Conservation (phyloP, 2,888 invertebrate genomes). For the Choristoneura rosaceana region DNA sequence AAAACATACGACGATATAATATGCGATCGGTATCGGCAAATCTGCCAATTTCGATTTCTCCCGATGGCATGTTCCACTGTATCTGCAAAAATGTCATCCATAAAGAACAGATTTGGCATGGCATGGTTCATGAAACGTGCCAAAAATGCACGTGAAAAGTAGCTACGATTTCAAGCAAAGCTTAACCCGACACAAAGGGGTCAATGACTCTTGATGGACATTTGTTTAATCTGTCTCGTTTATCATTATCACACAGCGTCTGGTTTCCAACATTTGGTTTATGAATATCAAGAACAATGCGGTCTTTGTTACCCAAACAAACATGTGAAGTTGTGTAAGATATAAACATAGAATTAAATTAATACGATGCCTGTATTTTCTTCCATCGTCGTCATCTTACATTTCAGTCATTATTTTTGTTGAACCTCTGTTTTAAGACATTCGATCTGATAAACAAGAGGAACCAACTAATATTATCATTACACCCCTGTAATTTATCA, state of each 20-base stretch:
- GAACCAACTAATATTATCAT: not conserved
- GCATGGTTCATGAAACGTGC: slow-evolving; percentile 19
- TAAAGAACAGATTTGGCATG: slow-evolving; percentile 26
- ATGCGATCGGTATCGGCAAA: not conserved
- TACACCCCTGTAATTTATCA: not conserved
- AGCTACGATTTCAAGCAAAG: slow-evolving; percentile 34
- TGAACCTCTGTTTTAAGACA: slow-evolving; percentile 6
- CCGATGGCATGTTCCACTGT: not conserved
- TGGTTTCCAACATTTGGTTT: slow-evolving; percentile 27
- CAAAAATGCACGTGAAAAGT: slow-evolving; percentile 25
- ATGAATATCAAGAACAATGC: slow-evolving; percentile 22
- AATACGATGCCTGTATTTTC: not conserved
- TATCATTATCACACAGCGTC: slow-evolving; percentile 45
- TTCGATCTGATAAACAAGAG: slow-evolving; percentile 3
- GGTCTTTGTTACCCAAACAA: slow-evolving; percentile 14
- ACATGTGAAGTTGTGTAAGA: slow-evolving; percentile 5
- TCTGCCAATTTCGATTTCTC: not conserved
- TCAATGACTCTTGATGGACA: slow-evolving; percentile 54
- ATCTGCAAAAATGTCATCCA: not conserved
- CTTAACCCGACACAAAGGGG: slow-evolving; percentile 45
- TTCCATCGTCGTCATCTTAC: not conserved
- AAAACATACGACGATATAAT: not conserved
- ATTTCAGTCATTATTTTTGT: slow-evolving; percentile 9
- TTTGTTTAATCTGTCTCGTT: slow-evolving; percentile 55
- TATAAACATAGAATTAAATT: not conserved